Evolutionary conservation across 2,797 vertebrate genomes (phyloP), one percentile per base, ranked within the genome.

Genomic region (Thunnus albacares): DNA sequence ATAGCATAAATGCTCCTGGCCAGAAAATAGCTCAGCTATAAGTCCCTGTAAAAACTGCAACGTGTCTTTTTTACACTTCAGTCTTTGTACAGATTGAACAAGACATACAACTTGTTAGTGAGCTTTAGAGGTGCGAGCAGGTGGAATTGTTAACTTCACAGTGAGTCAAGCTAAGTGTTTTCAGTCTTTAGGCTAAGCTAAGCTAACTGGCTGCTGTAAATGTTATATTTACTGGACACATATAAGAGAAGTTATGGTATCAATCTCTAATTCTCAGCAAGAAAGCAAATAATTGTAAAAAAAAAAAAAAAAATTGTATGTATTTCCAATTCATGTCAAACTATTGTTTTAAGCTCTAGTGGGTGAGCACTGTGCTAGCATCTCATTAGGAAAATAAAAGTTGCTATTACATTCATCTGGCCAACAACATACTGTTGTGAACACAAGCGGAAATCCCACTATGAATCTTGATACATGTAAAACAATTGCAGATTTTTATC

Each of bases 321-420:
- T n/a, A 28, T 73, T 69, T 57, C 24, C 6, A 1, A 20, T 20
- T 59, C 55, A 65, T 30, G 2, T 22, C 30, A 71, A 30, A 47
- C n/a, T 15, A 22, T 11, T 41, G 11, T 51, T 73, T 60, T 3
- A 43, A 68, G 12, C 71, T 28, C 7, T 43, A 69, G 64, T 47
- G 9, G 52, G 20, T 41, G 18, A 81, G 22, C 35, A 51, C 7
- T 56, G 58, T n/a, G 35, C 33, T 12, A 57, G 22, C 60, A 15
- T 73, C 53, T 72, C 24, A 18, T 64, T 58, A 49, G n/a, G 6
- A 65, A 77, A 81, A 63, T 35, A 65, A 72, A 65, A 12, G 24
- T 76, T 75, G 24, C 26, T 22, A 30, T 75, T 86, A 91, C 87
- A 90, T 87, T 91, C 84, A 87, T 77, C 52, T 38, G 65, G 68